These are phyloP conservation scores for Origma solitaria DNA, from an alignment of 2,113 vertebrate species.

Conservation along the genomic window DNA sequence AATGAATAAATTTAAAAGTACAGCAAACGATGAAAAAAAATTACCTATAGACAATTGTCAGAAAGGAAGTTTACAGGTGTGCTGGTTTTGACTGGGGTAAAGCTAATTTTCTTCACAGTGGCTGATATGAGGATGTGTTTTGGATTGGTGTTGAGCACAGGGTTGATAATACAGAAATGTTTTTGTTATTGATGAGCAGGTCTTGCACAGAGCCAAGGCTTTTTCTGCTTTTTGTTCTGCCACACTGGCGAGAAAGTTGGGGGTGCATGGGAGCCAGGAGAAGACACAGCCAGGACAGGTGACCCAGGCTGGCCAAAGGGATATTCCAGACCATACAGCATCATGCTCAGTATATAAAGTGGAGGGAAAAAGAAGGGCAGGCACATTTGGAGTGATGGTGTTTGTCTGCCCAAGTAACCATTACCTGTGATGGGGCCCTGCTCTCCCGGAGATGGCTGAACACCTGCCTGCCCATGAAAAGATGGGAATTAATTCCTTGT, in stretches of 20 bases:
- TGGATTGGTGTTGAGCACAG: not conserved
- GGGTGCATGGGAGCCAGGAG: not conserved
- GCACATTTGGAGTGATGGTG: not conserved
- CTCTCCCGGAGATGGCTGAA: not conserved
- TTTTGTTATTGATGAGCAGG: not conserved
- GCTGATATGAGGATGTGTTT: not conserved
- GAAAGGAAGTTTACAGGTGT: not conserved
- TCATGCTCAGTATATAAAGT: not conserved
- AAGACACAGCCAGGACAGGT: not conserved
- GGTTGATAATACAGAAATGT: not conserved
- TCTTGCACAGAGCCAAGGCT: not conserved
- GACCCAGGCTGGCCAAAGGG: not conserved
- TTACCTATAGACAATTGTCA: fast-evolving
- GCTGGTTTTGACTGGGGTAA: not conserved
- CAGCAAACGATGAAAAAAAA: not conserved
- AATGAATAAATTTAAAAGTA: not conserved
- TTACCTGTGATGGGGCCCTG: not conserved
- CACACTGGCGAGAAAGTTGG: not conserved
- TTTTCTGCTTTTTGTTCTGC: not conserved
- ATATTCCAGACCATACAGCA: not conserved
- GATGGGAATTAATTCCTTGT: not conserved
- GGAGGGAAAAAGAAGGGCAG: too few relatives aligned
- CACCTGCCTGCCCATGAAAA: not conserved
- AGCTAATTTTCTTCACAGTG: not conserved
- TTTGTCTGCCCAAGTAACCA: not conserved